phyloP scores from a whole-genome alignment of 2,888 invertebrate species.

The Nowickia ferox region DNA sequence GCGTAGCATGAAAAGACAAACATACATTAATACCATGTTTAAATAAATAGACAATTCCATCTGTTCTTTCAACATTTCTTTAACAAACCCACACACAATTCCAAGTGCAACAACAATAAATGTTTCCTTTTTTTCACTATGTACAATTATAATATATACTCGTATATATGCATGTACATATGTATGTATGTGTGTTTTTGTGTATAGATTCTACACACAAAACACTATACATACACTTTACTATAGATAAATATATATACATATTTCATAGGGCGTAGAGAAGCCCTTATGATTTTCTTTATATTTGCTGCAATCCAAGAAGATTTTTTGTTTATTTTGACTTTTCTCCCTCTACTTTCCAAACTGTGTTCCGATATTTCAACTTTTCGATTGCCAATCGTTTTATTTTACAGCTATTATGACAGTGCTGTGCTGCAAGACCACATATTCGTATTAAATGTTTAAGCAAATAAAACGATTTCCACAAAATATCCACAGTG shows the following conservation, averaged over 20 bases:
- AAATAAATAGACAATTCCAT: constrained; percentile 47
- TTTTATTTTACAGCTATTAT: not conserved
- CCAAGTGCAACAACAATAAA: not conserved
- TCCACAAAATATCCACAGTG: no score
- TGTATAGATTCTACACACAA: not conserved
- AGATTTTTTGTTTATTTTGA: constrained; percentile 22
- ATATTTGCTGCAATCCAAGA: constrained; percentile 18
- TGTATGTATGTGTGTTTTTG: not conserved
- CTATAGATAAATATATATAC: not conserved
- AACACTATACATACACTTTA: not conserved
- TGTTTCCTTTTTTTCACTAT: not conserved
- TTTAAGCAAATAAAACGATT: no score
- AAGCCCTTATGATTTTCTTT: constrained; percentile 24
- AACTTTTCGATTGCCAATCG: not conserved
- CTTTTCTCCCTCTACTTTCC: constrained; percentile 29
- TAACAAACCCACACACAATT: constrained; percentile 30
- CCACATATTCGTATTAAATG: no score
- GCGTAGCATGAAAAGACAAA: not conserved
- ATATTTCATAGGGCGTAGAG: no score
- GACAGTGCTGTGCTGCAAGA: no score
- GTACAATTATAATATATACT: not conserved
- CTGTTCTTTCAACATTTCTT: constrained; percentile 48
- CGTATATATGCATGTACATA: not conserved
- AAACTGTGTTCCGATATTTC: not conserved
- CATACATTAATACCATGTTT: constrained; percentile 19